Evolutionary conservation across 2,113 vertebrate genomes (phyloP), one percentile per base, ranked within the genome.

Genomic region (Python bivittatus): DNA sequence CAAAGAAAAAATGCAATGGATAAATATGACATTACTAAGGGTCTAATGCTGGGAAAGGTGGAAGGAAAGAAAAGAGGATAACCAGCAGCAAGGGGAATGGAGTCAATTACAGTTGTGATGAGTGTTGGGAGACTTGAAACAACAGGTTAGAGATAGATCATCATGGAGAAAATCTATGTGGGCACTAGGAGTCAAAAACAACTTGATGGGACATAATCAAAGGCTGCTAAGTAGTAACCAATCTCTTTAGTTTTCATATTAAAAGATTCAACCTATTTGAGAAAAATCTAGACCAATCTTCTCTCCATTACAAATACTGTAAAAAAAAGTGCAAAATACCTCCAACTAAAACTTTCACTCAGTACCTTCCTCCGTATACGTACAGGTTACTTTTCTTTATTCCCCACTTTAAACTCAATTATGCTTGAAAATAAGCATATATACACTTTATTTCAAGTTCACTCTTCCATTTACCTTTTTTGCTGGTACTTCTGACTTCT

Each of bases 401-500:
- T 86, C 44, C n/a, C 29, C 48, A 42, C 38, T 79, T 79, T 79
- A 79, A 79, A 22, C 17, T 38, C 4, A 72, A 33, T 42, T 87
- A 1, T 25, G 57, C 48, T 53, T 56, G 11, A 88, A 53, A 53
- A 33, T 20, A 27, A 56, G 1, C 6, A 9, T 91, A 86, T 64
- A 79, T 72, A 72, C n/a, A 90, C 20, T 23, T 79, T 56, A 68
- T 52, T 60, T 38, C 8, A 57, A 3, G 0, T 1, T 12, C 1
- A 0, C 1, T 17, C 7, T 90, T 42, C 29, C 1, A 11, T n/a
- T 95, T 94, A 97, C 98, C 97, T 96, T 93, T 42, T 95, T 91
- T 29, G 54, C 64, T 0, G 54, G 9, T 48, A 93, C 91, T 88
- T 85, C 88, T 2, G 17, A 0, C 23, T 93, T 97, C 42, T 96